Conservation (phyloP, 92 coral and sea anemone genomes). For the Heliopora coerulea region DNA sequence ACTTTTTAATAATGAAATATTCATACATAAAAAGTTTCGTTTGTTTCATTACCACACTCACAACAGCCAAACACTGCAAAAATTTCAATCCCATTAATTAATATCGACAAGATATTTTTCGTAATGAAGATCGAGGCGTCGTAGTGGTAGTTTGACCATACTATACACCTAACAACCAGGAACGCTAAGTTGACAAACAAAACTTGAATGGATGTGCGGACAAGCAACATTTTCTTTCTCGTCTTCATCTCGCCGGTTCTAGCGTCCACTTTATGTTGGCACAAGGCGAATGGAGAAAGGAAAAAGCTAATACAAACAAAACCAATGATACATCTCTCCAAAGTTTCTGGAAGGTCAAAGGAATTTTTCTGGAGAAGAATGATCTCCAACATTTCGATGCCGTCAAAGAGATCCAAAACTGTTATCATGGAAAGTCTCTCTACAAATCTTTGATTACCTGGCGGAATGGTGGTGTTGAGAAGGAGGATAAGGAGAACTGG, state of each 20-base stretch:
- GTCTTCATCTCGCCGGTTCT: slow-evolving; percentile 1
- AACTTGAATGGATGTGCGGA: slow-evolving; percentile 22
- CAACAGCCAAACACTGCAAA: slow-evolving; percentile 3
- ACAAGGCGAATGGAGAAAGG: slow-evolving; percentile 43
- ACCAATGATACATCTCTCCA: slow-evolving; percentile 15
- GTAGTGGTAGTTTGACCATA: slow-evolving; percentile 37
- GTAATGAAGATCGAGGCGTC: slow-evolving; percentile 63
- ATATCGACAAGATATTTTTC: slow-evolving; percentile 48
- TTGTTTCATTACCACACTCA: not conserved
- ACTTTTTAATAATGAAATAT: not conserved
- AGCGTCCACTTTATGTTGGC: slow-evolving; percentile 44
- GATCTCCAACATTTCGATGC: slow-evolving; percentile 38
- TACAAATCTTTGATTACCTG: slow-evolving; percentile 34
- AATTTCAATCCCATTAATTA: slow-evolving; percentile 27
- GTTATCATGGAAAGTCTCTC: slow-evolving; percentile 6
- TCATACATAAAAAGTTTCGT: slow-evolving; percentile 30
- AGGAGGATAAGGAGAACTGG: slow-evolving; percentile 63
- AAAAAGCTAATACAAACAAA: slow-evolving; percentile 34
- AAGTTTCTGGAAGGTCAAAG: not conserved
- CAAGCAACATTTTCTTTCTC: slow-evolving; percentile 2
- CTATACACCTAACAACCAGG: slow-evolving; percentile 49
- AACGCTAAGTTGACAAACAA: slow-evolving; percentile 45
- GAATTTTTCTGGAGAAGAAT: slow-evolving; percentile 13
- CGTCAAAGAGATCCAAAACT: slow-evolving; percentile 28
- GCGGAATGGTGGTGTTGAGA: slow-evolving; percentile 48